These are phyloP conservation scores for Dryococelus australis DNA, from an alignment of 2,888 invertebrate species.

Conservation along the genomic window DNA sequence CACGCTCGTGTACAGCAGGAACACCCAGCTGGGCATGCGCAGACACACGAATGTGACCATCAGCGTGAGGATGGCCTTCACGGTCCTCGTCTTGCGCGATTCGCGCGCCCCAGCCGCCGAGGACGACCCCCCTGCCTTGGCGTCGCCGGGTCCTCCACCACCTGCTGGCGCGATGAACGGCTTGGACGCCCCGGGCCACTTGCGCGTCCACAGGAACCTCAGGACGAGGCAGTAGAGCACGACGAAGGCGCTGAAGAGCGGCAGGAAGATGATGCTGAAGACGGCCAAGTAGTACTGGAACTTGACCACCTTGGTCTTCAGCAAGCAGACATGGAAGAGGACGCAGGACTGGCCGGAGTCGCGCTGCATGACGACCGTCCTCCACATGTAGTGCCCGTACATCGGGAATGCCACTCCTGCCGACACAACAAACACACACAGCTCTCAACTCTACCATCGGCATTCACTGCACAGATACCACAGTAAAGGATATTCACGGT, in stretches of 20 bases:
- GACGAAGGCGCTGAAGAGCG: conserved; percentile 37
- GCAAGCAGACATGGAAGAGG: conserved; percentile 53
- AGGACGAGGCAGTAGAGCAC: conserved; percentile 32
- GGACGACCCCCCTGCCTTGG: conserved; percentile 32
- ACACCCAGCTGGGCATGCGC: conserved; percentile 65
- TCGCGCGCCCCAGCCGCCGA: neutral
- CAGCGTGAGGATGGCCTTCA: conserved; percentile 64
- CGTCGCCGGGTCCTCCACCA: conserved; percentile 19
- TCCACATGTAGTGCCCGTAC: conserved; percentile 55
- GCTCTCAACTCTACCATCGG: too few relatives aligned
- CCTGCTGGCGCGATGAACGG: neutral
- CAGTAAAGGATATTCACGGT: too few relatives aligned
- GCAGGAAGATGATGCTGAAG: conserved; percentile 58
- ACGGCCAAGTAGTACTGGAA: conserved; percentile 49
- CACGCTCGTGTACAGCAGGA: conserved; percentile 56
- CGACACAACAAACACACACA: conserved; percentile 41
- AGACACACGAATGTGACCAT: conserved; percentile 64
- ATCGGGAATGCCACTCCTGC: conserved; percentile 59
- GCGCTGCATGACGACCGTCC: conserved; percentile 51
- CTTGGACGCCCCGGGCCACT: neutral
- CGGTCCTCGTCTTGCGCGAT: conserved; percentile 63
- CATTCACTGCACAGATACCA: too few relatives aligned
- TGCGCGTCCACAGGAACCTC: neutral
- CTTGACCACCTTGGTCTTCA: conserved; percentile 52
- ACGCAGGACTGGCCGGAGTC: conserved; percentile 46